These are phyloP conservation scores for Gila robusta DNA, from an alignment of 2,797 vertebrate genomes.

Conservation along the genomic window DNA sequence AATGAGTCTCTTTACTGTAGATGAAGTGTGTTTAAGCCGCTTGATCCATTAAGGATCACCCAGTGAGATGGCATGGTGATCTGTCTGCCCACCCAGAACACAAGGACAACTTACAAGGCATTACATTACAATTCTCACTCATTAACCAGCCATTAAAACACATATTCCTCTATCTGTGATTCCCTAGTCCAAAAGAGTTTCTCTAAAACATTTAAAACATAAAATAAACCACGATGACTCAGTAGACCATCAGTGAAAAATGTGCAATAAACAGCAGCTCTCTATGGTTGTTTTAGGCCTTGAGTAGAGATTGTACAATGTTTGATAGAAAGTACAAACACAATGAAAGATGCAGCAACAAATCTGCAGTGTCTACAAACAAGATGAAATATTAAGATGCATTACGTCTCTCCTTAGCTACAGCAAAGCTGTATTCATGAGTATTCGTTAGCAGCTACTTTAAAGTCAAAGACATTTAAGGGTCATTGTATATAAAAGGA, in stretches of 20 bases:
- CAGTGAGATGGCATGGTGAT: constrained; percentile 32
- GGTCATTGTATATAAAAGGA: background rate
- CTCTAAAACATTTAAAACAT: constrained; percentile 1
- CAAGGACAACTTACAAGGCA: too few relatives aligned
- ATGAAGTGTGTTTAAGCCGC: constrained; percentile 51
- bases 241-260: background rate
- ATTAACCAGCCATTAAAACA: background rate
- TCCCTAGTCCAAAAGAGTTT: background rate
- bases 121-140: background rate
- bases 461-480: background rate
- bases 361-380: constrained; percentile 8
- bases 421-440: background rate
- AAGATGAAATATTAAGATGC: background rate
- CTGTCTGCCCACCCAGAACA: constrained; percentile 43
- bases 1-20: constrained; percentile 38
- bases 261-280: background rate
- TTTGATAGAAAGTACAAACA: background rate
- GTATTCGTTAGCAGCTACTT: background rate
- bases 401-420: background rate
- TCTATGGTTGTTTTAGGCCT: background rate
- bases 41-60: constrained; percentile 55
- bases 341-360: background rate
- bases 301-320: background rate
- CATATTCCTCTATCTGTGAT: background rate
- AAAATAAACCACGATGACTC: constrained; percentile 8